Evolutionary conservation across 2,888 invertebrate species (phyloP), one percentile per base, ranked within the genome.

Genomic region (Drosophila pegasa): DNA sequence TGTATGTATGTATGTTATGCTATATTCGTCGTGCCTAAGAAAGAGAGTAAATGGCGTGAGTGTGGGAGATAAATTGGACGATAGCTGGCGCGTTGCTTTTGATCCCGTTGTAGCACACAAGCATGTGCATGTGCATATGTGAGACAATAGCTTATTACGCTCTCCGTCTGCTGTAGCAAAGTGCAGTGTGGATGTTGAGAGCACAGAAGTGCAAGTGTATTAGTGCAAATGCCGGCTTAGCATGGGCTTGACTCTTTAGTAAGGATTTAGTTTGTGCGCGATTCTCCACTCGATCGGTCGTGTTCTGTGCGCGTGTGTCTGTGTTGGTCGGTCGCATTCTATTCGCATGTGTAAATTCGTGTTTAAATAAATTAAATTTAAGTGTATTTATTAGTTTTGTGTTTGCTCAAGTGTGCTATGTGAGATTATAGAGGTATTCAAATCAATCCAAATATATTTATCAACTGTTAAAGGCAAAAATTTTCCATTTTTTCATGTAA

Each of bases 171-270:
- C 12, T 12, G 12, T 6, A 54, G 27, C 6, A 22, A 6, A n/a
- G 14, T 10, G 31, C 22, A 31, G 9, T 48, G 22, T 25, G 22
- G 16, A 33, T 22, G 12, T 2, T 12, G 20, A 31, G 48, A 18
- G 29, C 29, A 7, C 6, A 7, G 12, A 6, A 35, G 25, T 27
- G 8, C 5, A n/a, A 8, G 0, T 22, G 47, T 55, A 22, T 47
- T 12, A 31, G 31, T 47, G 48, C 31, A 20, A 12, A n/a, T 31
- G 54, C 47, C 29, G 29, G 48, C 45, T 43, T 16, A 29, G 55
- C 37, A 29, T 29, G 10, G 20, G 22, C n/a, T 12, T 22, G 14
- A 0, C 10, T 16, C 4, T 14, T 3, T 29, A 18, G 5, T 8
- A 12, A 29, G 16, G 3, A 61, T 29, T 63, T 18, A 22, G 58